A percentile compares a stretch with the other conserved stretches of the same genome.
phyloP scores from a whole-genome alignment of 2,888 invertebrate genomes.

The Sepioteuthis lessoniana region DNA sequence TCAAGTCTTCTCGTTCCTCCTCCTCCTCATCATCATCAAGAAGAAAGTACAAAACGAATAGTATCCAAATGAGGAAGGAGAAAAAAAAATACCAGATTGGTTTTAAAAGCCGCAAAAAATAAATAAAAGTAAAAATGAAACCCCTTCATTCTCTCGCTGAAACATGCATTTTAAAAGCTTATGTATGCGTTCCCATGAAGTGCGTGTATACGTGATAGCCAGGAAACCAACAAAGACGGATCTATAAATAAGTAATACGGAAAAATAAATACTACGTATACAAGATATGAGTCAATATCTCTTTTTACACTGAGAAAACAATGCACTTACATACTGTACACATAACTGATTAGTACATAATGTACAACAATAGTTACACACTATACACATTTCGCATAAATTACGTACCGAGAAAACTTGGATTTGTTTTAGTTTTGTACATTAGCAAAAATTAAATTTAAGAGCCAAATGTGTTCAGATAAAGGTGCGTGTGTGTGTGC shows the following conservation, averaged over 20 bases:
- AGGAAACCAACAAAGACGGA: background rate
- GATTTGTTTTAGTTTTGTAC: background rate
- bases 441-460: too few species aligned
- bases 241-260: conserved; percentile 16
- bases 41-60: background rate
- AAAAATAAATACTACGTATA: background rate
- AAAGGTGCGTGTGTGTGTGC: too few species aligned
- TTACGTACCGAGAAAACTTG: background rate
- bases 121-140: background rate
- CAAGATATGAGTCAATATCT: background rate
- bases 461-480: too few species aligned
- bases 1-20: too few species aligned
- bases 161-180: background rate
- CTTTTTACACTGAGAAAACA: background rate
- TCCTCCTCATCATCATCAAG: too few species aligned
- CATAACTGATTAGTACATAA: background rate
- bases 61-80: background rate
- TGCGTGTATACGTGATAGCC: background rate
- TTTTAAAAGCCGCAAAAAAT: background rate
- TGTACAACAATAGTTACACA: too few species aligned
- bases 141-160: background rate
- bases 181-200: background rate
- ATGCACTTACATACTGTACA: background rate
- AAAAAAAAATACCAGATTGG: background rate
- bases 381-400: background rate